phyloP scores from a whole-genome alignment of 1,140 invertebrate species.

The Tetramorium alpestre region DNA sequence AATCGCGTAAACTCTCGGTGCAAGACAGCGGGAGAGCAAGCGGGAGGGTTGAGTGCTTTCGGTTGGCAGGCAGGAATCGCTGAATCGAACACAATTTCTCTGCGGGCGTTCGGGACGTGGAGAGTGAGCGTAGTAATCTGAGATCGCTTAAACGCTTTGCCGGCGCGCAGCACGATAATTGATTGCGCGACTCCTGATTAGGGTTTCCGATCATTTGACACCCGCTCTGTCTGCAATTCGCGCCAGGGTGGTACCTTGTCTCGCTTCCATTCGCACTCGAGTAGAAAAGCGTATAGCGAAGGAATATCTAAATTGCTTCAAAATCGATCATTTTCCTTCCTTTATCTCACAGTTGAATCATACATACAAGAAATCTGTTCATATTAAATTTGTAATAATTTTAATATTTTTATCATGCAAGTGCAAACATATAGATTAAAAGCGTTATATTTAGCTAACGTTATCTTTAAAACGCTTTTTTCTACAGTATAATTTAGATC shows the following conservation, averaged over 20 bases:
- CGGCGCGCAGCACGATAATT: constrained; percentile 71
- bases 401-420: neutral
- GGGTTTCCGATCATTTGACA: constrained; percentile 76
- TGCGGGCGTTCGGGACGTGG: constrained; percentile 52
- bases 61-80: constrained; percentile 64
- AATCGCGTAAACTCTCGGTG: constrained; percentile 33
- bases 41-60: constrained; percentile 34
- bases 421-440: neutral
- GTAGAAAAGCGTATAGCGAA: neutral
- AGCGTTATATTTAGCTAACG: neutral
- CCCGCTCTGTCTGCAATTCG: constrained; percentile 65
- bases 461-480: neutral
- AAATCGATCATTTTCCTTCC: neutral
- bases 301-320: neutral
- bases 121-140: constrained; percentile 60
- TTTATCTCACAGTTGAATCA: neutral
- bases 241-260: constrained; percentile 7
- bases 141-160: constrained; percentile 71
- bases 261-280: neutral
- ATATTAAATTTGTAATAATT: neutral
- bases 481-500: neutral
- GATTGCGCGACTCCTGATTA: constrained; percentile 73
- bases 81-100: constrained; percentile 69
- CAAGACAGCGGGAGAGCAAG: constrained; percentile 42
- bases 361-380: neutral